Percentiles rank a stretch among this genome's conserved stretches.
Conservation (phyloP, 2,888 invertebrate genomes). For the Sphaeridia pumilis region DNA sequence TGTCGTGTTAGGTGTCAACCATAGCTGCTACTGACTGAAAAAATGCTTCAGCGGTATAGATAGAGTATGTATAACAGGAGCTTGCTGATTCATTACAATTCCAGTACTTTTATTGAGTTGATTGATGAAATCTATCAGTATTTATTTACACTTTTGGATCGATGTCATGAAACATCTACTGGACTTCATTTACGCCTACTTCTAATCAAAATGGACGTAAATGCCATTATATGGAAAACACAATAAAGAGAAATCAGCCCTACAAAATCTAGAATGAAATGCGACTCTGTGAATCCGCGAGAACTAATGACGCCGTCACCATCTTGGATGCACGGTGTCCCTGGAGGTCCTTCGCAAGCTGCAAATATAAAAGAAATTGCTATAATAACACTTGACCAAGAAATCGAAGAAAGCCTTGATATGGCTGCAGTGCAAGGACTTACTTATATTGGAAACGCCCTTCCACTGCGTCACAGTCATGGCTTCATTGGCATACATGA, state of each 20-base stretch:
- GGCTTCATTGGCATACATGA: conserved; percentile 82
- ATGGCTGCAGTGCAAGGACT: not conserved
- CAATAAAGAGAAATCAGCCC: conserved; percentile 55
- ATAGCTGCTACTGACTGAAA: too few species aligned
- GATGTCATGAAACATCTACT: too few species aligned
- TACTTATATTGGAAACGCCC: conserved; percentile 57
- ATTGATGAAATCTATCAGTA: too few species aligned
- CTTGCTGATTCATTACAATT: too few species aligned
- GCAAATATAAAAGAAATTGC: conserved; percentile 33
- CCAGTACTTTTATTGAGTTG: too few species aligned
- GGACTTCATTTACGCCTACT: conserved; percentile 16
- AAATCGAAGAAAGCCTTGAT: not conserved
- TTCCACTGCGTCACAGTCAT: conserved; percentile 79
- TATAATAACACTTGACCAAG: not conserved
- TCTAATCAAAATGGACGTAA: conserved; percentile 48
- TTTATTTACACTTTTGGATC: too few species aligned
- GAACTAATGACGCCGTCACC: conserved; percentile 60
- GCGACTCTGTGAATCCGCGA: conserved; percentile 55
- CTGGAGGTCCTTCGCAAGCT: conserved; percentile 53
- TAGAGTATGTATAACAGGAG: too few species aligned
- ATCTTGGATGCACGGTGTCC: conserved; percentile 57
- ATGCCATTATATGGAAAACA: conserved; percentile 58
- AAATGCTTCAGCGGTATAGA: too few species aligned
- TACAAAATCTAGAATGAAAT: conserved; percentile 54
- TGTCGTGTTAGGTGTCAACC: too few species aligned